Percentiles rank a stretch among this genome's conserved stretches.
Evolutionary conservation across 2,113 vertebrate species (phyloP).

Genomic region (Oxyura jamaicensis): DNA sequence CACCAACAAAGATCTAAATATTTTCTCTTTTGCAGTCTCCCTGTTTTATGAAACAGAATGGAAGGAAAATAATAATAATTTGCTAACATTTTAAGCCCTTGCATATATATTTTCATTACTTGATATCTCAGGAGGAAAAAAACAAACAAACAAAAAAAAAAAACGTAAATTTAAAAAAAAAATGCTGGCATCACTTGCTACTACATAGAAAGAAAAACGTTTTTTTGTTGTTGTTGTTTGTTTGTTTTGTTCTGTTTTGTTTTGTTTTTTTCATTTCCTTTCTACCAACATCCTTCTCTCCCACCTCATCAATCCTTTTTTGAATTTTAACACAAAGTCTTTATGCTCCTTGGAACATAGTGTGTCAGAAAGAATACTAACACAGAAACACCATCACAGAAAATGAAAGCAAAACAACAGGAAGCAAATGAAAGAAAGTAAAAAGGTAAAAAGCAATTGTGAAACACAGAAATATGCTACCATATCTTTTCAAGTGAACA

Average conservation of each 20-base stretch:
- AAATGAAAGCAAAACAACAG: constrained; percentile 73
- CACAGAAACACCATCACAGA: constrained; percentile 78
- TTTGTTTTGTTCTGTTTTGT: no score
- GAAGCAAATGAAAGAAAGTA: constrained; percentile 72
- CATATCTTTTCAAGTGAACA: constrained; percentile 83
- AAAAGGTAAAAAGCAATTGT: constrained; percentile 81
- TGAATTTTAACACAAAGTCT: constrained; percentile 63
- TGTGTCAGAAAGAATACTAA: constrained; percentile 83
- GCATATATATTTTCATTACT: constrained; percentile 16
- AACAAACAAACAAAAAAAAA: no score
- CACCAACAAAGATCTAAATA: not conserved
- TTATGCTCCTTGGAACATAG: constrained; percentile 75
- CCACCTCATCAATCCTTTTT: not conserved
- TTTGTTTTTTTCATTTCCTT: not conserved
- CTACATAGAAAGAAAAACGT: constrained; percentile 13
- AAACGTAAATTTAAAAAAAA: no score
- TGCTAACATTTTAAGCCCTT: constrained; percentile 61
- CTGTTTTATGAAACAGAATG: constrained; percentile 54
- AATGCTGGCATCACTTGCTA: constrained; percentile 20
- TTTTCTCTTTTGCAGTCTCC: constrained; percentile 36
- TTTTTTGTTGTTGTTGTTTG: no score
- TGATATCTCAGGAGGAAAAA: not conserved
- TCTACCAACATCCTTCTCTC: not conserved
- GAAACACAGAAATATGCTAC: constrained; percentile 83
- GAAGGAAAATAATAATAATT: not conserved